phyloP scores from a whole-genome alignment of 2,888 invertebrate genomes.

The Thereva unica region DNA sequence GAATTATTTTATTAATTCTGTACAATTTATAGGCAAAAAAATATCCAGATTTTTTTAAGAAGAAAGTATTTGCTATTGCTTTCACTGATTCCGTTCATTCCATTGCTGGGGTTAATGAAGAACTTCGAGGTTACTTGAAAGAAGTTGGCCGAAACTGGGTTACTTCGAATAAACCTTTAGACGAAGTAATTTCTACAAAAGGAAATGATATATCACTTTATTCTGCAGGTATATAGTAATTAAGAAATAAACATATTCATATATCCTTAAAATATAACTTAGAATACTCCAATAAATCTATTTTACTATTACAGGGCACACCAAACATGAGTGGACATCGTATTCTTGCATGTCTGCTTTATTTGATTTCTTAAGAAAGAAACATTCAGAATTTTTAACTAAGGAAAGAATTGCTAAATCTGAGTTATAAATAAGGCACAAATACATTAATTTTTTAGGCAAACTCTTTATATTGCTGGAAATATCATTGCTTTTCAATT shows the following conservation, averaged over 20 bases:
- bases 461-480: slow-evolving; percentile 17
- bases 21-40: slow-evolving; percentile 58
- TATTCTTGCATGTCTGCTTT: slow-evolving; percentile 68
- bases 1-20: neutral
- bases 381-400: slow-evolving; percentile 45
- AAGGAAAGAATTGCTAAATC: slow-evolving; percentile 24
- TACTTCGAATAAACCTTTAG: slow-evolving; percentile 62
- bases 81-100: slow-evolving; percentile 77
- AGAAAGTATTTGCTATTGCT: slow-evolving; percentile 72
- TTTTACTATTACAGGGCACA: slow-evolving; percentile 60
- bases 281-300: neutral
- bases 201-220: slow-evolving; percentile 63
- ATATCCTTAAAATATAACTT: neutral
- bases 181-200: slow-evolving; percentile 59
- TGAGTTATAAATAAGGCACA: too few species aligned
- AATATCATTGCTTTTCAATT: neutral
- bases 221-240: slow-evolving; percentile 62
- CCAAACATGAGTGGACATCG: slow-evolving; percentile 73
- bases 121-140: slow-evolving; percentile 43
- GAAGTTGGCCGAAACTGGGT: slow-evolving; percentile 66
- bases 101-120: slow-evolving; percentile 47
- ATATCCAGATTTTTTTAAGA: slow-evolving; percentile 63
- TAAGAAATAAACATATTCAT: neutral
- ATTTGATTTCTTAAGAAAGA: slow-evolving; percentile 64
- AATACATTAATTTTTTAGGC: too few species aligned